phyloP scores from a whole-genome alignment of 2,888 invertebrate genomes.

The Acanthacorydalis orientalis region DNA sequence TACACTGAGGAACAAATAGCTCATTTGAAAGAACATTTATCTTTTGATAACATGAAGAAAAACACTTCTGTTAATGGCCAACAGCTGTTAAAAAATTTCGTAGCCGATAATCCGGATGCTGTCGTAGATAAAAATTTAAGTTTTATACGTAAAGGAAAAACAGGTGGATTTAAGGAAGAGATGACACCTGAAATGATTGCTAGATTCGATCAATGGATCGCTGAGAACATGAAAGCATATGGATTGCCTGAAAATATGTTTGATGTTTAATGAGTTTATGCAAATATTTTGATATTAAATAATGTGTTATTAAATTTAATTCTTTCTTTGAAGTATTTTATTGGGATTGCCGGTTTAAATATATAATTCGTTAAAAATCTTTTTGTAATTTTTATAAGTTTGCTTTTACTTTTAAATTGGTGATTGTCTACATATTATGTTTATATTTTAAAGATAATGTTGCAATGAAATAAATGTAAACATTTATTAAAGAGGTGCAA shows the following conservation, averaged over 20 bases:
- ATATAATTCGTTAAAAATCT: too few species aligned
- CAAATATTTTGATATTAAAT: too few species aligned
- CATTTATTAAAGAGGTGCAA: too few species aligned
- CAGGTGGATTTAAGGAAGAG: slow-evolving; percentile 23
- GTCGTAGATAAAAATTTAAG: slow-evolving; percentile 9
- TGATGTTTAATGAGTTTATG: too few species aligned
- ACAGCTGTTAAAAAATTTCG: slow-evolving; percentile 10
- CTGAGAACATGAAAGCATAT: slow-evolving; percentile 23
- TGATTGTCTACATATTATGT: too few species aligned
- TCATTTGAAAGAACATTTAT: slow-evolving; percentile 26
- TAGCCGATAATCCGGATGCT: slow-evolving; percentile 12
- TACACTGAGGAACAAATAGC: slow-evolving; percentile 20
- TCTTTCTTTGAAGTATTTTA: too few species aligned
- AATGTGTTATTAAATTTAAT: too few species aligned
- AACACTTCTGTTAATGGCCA: slow-evolving; percentile 29
- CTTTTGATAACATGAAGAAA: slow-evolving; percentile 31
- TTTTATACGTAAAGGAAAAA: slow-evolving; percentile 22
- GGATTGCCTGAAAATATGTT: neutral
- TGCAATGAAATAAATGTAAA: too few species aligned
- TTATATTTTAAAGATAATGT: too few species aligned
- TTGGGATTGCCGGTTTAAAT: too few species aligned
- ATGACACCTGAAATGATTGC: slow-evolving; percentile 21
- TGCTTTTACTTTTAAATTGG: too few species aligned
- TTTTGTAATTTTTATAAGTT: too few species aligned
- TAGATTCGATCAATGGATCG: slow-evolving; percentile 52